phyloP scores from a whole-genome alignment of 2,113 vertebrate species.

The Lates calcarifer region DNA sequence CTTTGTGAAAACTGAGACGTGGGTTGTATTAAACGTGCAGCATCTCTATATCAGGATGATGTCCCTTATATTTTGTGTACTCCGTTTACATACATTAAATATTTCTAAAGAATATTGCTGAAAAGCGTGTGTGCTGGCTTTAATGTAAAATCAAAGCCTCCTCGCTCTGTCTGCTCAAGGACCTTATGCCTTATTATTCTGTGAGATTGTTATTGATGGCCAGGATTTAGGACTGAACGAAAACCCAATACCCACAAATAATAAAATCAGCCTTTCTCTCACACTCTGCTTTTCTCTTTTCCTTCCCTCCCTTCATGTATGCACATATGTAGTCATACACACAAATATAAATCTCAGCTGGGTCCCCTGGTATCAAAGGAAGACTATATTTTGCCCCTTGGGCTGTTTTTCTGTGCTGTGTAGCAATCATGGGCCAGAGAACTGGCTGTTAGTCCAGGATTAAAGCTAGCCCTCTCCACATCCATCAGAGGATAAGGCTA shows the following conservation, averaged over 20 bases:
- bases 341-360: slow-evolving; percentile 56
- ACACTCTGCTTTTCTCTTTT: slow-evolving; percentile 15
- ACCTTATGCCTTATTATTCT: slow-evolving; percentile 66
- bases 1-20: neutral
- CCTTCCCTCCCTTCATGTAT: slow-evolving; percentile 28
- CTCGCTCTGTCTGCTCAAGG: slow-evolving; percentile 44
- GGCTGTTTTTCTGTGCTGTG: slow-evolving; percentile 66
- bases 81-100: neutral
- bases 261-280: slow-evolving; percentile 42
- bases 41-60: neutral
- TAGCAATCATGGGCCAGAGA: slow-evolving; percentile 80
- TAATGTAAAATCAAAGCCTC: slow-evolving; percentile 55
- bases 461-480: slow-evolving; percentile 77
- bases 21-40: neutral
- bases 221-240: slow-evolving; percentile 57
- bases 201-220: slow-evolving; percentile 68
- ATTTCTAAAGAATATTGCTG: slow-evolving; percentile 18
- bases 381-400: slow-evolving; percentile 62
- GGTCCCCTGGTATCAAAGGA: slow-evolving; percentile 70
- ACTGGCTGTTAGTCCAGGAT: slow-evolving; percentile 82
- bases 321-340: slow-evolving; percentile 43
- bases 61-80: neutral
- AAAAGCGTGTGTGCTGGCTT: slow-evolving; percentile 12
- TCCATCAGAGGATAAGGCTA: slow-evolving; percentile 82
- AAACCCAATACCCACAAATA: slow-evolving; percentile 42